Evolutionary conservation across 2,797 vertebrate genomes (phyloP).

Genomic region (Falco rusticolus): DNA sequence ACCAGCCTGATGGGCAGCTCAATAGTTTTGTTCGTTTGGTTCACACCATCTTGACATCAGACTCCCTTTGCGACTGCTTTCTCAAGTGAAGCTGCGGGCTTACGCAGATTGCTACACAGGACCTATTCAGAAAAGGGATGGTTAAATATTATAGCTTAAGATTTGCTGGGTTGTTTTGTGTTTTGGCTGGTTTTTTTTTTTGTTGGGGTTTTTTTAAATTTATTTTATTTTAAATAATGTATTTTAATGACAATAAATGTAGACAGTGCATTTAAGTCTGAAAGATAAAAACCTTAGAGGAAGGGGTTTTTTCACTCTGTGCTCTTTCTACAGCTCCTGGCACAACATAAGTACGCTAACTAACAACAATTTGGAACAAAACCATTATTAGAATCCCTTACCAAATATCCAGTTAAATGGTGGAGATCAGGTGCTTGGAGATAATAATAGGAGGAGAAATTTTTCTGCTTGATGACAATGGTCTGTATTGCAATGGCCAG

Average conservation of each 20-base stretch:
- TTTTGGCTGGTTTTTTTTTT: not conserved
- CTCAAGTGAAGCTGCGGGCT: constrained; percentile 82
- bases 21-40: constrained; percentile 79
- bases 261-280: not conserved
- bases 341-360: accelerated
- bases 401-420: not conserved
- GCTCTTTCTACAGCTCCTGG: not conserved
- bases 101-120: constrained; percentile 81
- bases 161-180: not conserved
- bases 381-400: not conserved
- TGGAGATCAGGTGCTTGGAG: not conserved
- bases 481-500: not conserved
- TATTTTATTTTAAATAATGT: not conserved
- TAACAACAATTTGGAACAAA: not conserved
- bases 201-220: not conserved
- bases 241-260: not conserved
- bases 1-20: constrained; percentile 84
- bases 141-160: not conserved
- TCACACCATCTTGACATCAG: constrained; percentile 84
- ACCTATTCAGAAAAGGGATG: constrained; percentile 69
- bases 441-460: not conserved
- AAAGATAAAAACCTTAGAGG: not conserved
- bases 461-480: not conserved
- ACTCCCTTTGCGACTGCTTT: constrained; percentile 83
- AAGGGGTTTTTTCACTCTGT: not conserved